Evolutionary conservation across 2,888 invertebrate genomes (phyloP).

Genomic region (Romanomermis culicivorax): DNA sequence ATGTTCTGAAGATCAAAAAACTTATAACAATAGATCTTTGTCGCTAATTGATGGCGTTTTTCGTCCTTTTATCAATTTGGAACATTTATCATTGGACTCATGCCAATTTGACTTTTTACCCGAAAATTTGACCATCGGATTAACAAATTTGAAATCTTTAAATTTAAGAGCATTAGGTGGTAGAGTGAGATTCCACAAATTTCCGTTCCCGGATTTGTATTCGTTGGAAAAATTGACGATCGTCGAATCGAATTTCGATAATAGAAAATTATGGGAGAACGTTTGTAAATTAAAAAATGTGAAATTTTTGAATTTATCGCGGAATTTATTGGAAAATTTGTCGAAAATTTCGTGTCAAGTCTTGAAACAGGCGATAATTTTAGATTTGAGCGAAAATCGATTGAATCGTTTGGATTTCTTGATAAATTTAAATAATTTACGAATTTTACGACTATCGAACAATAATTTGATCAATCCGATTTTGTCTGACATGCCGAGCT

Average conservation of each 20-base stretch:
- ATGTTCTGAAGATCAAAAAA: neutral
- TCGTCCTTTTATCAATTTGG: neutral
- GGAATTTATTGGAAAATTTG: conserved; percentile 6
- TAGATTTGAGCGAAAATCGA: conserved; percentile 9
- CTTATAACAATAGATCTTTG: neutral
- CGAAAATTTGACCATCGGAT: neutral
- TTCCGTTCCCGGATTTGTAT: neutral
- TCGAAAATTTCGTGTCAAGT: neutral
- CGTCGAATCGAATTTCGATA: neutral
- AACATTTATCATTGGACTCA: neutral
- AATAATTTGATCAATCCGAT: no score
- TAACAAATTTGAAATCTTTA: conserved; percentile 6
- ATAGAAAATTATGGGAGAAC: conserved; percentile 7
- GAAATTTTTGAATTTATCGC: conserved; percentile 10
- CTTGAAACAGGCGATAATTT: conserved; percentile 1
- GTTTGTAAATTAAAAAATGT: conserved; percentile 9
- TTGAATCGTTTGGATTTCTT: neutral
- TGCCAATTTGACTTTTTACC: neutral
- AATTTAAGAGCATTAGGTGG: conserved; percentile 5
- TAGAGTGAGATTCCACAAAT: neutral
- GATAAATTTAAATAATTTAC: neutral
- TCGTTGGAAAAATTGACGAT: conserved; percentile 10
- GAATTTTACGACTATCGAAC: conserved; percentile 54
- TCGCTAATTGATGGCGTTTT: neutral
- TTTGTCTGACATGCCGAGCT: no score